These are phyloP conservation scores for Tribolium freemani DNA, from an alignment of 2,888 invertebrate genomes.

Conservation along the genomic window DNA sequence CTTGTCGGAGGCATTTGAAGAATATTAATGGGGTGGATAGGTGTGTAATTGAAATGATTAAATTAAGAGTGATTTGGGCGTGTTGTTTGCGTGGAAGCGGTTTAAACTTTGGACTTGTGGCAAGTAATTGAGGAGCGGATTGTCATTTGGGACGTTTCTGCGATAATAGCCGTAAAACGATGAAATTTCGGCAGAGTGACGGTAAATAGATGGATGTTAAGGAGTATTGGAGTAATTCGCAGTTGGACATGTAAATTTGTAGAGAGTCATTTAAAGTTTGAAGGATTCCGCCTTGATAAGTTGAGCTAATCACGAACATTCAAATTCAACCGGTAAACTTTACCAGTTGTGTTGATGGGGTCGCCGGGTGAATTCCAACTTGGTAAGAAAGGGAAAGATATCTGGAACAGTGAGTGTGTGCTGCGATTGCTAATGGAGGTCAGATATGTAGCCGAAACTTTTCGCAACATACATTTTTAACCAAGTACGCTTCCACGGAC, in stretches of 20 bases:
- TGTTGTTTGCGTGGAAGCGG: background rate
- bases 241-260: constrained; percentile 43
- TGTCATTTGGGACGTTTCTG: constrained; percentile 5
- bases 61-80: constrained; percentile 34
- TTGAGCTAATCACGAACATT: constrained; percentile 56
- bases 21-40: constrained; percentile 41
- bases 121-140: constrained; percentile 14
- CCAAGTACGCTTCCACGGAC: constrained; percentile 6
- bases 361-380: constrained; percentile 54
- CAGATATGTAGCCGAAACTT: constrained; percentile 44
- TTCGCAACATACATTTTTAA: constrained; percentile 43
- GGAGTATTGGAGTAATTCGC: constrained; percentile 21
- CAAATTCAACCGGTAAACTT: constrained; percentile 58
- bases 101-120: constrained; percentile 14
- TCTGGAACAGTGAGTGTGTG: constrained; percentile 53
- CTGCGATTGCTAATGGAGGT: constrained; percentile 51
- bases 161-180: constrained; percentile 24
- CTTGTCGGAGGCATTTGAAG: constrained; percentile 11
- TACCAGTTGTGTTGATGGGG: constrained; percentile 54
- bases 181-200: constrained; percentile 5
- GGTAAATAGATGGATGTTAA: constrained; percentile 29
- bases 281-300: constrained; percentile 53
- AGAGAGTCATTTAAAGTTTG: constrained; percentile 53
- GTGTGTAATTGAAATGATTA: constrained; percentile 28
- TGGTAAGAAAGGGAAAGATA: constrained; percentile 43